Conservation (phyloP, 2,113 vertebrate genomes). For the Pomatorhinus ruficollis region DNA sequence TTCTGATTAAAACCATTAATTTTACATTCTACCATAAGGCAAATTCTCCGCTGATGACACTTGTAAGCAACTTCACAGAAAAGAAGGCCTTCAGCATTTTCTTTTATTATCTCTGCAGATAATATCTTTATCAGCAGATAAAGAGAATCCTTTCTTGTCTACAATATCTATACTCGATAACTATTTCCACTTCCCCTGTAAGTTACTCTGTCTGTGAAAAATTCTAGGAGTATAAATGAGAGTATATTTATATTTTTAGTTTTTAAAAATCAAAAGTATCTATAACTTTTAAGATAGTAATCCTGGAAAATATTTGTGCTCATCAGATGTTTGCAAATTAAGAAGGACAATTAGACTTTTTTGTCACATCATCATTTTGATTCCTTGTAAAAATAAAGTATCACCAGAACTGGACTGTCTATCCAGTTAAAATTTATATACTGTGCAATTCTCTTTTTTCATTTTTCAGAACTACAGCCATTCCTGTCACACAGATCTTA, state of each 20-base stretch:
- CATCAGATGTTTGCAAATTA: neutral
- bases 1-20: neutral
- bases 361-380: slow-evolving; percentile 2
- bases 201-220: neutral
- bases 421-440: slow-evolving; percentile 26
- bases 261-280: neutral
- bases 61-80: neutral
- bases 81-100: neutral
- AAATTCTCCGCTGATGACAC: neutral
- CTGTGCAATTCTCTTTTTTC: neutral
- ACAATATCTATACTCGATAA: neutral
- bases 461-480: neutral
- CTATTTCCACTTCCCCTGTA: neutral
- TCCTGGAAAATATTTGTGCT: neutral
- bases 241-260: neutral
- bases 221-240: neutral
- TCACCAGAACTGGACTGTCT: neutral
- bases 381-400: neutral
- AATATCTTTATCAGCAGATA: neutral
- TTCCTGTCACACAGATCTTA: neutral
- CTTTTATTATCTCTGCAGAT: neutral
- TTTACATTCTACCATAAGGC: neutral
- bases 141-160: neutral
- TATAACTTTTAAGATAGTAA: neutral
- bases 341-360: neutral